These are phyloP conservation scores for Eospalax fontanierii DNA, from an alignment of 2,797 vertebrate species.

Conservation along the genomic window DNA sequence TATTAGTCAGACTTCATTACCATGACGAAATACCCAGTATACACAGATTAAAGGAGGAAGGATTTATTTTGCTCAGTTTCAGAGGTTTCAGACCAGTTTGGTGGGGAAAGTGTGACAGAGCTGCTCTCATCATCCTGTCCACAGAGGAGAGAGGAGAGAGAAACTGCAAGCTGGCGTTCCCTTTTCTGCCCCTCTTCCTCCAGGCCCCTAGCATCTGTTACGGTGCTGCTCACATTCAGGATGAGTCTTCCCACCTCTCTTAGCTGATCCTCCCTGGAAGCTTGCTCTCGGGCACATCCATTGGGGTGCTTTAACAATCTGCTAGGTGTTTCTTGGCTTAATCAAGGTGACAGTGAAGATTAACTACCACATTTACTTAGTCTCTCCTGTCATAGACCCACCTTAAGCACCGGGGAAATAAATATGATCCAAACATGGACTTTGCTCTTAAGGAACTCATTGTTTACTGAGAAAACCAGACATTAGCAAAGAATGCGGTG, in stretches of 20 bases:
- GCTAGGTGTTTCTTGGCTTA: background rate
- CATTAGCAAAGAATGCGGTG: constrained; percentile 53
- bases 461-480: constrained; percentile 66
- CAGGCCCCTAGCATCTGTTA: background rate
- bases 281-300: background rate
- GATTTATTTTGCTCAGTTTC: background rate
- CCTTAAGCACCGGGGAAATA: constrained; percentile 54
- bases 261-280: background rate
- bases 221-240: too few relatives aligned
- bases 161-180: background rate
- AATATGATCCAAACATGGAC: constrained; percentile 39
- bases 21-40: background rate
- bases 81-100: background rate
- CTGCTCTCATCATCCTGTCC: background rate
- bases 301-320: background rate
- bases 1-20: background rate
- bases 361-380: background rate
- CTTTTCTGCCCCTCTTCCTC: background rate
- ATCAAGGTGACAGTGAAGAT: background rate
- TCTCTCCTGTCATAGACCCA: constrained; percentile 19
- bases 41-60: background rate
- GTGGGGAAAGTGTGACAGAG: background rate
- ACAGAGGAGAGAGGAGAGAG: background rate
- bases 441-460: constrained; percentile 68
- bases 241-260: background rate